Evolutionary conservation across 2,113 vertebrate genomes (phyloP).

Genomic region (Alces alces): DNA sequence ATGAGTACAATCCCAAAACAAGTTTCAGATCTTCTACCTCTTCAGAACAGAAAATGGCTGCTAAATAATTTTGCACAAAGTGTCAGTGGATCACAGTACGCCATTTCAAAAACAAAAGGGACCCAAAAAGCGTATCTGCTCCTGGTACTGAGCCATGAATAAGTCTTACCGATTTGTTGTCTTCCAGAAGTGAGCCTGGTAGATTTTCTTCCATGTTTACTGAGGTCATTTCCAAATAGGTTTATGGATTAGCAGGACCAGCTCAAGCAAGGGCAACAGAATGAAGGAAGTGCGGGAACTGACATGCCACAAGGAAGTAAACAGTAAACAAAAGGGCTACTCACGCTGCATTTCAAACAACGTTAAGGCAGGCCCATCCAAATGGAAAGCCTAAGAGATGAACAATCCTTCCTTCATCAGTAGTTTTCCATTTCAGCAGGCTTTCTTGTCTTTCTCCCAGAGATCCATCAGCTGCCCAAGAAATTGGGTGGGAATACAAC

Average conservation of each 20-base stretch:
- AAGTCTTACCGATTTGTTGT: conserved; percentile 81
- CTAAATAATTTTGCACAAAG: conserved; percentile 83
- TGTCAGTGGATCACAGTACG: conserved; percentile 79
- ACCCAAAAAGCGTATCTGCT: conserved; percentile 73
- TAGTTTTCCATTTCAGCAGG: conserved; percentile 64
- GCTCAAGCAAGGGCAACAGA: conserved; percentile 73
- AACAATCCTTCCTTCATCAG: conserved; percentile 74
- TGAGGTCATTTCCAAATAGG: conserved; percentile 79
- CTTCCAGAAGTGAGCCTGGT: conserved; percentile 77
- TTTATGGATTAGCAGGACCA: conserved; percentile 72
- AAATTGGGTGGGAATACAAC: conserved; percentile 75
- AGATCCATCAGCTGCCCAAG: conserved; percentile 53
- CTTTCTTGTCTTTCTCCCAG: conserved; percentile 72
- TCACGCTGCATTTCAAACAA: conserved; percentile 75
- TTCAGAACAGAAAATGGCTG: conserved; percentile 79
- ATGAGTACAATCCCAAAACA: conserved; percentile 79
- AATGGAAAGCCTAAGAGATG: conserved; percentile 71
- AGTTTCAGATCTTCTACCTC: conserved; percentile 80
- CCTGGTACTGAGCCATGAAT: conserved; percentile 73
- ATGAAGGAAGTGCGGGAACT: conserved; percentile 60
- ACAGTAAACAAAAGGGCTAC: conserved; percentile 71
- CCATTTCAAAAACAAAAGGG: conserved; percentile 78
- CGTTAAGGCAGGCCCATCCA: conserved; percentile 72
- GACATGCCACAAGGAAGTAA: conserved; percentile 74
- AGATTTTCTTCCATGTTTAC: conserved; percentile 80